Evolutionary conservation across 1,140 invertebrate genomes (phyloP).

Genomic region (Phocides pigmalion): DNA sequence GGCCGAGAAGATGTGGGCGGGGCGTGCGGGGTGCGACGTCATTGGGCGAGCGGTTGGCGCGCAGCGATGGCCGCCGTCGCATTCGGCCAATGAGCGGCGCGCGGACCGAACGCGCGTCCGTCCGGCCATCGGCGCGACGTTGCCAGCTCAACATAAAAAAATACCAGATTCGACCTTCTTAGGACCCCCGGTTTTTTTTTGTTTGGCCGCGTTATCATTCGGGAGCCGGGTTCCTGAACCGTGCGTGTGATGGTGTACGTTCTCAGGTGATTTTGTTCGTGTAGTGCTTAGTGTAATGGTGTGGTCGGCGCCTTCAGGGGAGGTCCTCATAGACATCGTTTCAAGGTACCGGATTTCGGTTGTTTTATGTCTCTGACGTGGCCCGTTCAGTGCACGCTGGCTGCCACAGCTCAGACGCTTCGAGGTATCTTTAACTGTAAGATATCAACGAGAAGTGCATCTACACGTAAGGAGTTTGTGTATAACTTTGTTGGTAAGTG

Average conservation of each 20-base stretch:
- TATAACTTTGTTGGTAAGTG: slow-evolving; percentile 15
- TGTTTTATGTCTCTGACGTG: slow-evolving; percentile 51
- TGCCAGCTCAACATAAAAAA: slow-evolving; percentile 79
- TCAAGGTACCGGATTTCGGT: slow-evolving; percentile 66
- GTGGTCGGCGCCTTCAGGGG: slow-evolving; percentile 76
- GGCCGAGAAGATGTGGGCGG: slow-evolving; percentile 73
- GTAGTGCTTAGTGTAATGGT: slow-evolving; percentile 80
- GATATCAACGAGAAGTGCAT: neutral
- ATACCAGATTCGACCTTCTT: slow-evolving; percentile 82
- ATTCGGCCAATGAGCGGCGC: slow-evolving; percentile 77
- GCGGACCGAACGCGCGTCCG: slow-evolving; percentile 78
- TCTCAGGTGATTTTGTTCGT: slow-evolving; percentile 65
- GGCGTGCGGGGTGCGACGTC: slow-evolving; percentile 75
- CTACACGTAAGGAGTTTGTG: neutral
- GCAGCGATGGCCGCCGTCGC: slow-evolving; percentile 75
- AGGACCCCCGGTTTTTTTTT: slow-evolving; percentile 81
- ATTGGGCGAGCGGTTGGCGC: slow-evolving; percentile 67
- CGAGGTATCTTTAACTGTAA: neutral
- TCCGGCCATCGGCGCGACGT: slow-evolving; percentile 72
- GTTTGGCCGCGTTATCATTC: slow-evolving; percentile 80
- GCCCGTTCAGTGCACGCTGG: slow-evolving; percentile 26
- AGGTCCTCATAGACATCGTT: slow-evolving; percentile 76
- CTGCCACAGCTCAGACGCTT: slow-evolving; percentile 5
- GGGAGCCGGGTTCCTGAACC: slow-evolving; percentile 75
- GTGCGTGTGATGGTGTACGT: slow-evolving; percentile 70